These are phyloP conservation scores for Odontocerum albicorne DNA, from an alignment of 2,888 invertebrate species.

Conservation along the genomic window DNA sequence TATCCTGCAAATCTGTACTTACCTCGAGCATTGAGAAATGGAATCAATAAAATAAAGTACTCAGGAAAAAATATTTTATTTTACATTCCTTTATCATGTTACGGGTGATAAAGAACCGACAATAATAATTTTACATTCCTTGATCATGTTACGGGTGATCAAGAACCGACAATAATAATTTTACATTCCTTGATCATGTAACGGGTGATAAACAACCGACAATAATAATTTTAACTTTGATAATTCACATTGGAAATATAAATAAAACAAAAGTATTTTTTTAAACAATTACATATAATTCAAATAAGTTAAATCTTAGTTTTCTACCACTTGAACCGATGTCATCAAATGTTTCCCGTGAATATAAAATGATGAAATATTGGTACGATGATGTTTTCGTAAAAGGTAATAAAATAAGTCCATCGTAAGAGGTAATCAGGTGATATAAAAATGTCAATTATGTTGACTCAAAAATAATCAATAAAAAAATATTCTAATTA, in stretches of 20 bases:
- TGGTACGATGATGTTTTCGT: conserved; percentile 9
- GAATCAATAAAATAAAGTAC: too few species aligned
- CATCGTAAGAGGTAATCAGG: conserved; percentile 12
- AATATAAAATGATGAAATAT: conserved; percentile 8
- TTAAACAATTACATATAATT: conserved; percentile 23
- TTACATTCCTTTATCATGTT: too few species aligned
- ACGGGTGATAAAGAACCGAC: background rate
- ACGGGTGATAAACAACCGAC: too few species aligned
- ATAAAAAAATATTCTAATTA: background rate
- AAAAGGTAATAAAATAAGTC: conserved; percentile 12
- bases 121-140: background rate
- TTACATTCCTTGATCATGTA: too few species aligned
- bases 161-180: too few species aligned
- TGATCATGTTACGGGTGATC: too few species aligned
- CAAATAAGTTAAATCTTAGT: conserved; percentile 19
- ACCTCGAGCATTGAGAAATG: too few species aligned
- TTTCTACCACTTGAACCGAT: conserved; percentile 4
- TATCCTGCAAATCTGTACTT: too few species aligned
- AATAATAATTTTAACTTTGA: too few species aligned
- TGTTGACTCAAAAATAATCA: conserved; percentile 7
- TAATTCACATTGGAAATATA: conserved; percentile 10
- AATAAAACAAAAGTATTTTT: conserved; percentile 17
- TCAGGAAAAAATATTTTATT: too few species aligned
- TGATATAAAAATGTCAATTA: conserved; percentile 8
- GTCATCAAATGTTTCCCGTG: conserved; percentile 3